Percentiles rank a stretch among this genome's conserved stretches.
phyloP scores from a whole-genome alignment of 2,888 invertebrate species.

The Noctua fimbriata region DNA sequence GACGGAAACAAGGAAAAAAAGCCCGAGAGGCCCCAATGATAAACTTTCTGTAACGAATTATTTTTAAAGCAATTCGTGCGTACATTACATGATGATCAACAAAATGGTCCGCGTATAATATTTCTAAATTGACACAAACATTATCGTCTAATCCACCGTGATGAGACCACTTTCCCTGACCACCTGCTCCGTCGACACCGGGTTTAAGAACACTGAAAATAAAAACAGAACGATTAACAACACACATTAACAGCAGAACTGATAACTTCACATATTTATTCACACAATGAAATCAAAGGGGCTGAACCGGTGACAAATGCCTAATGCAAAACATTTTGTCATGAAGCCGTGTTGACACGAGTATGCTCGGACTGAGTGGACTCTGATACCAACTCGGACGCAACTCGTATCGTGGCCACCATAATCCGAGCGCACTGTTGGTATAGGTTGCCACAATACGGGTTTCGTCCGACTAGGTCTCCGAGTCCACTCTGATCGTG shows the following conservation, averaged over 20 bases:
- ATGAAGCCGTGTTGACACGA: too few species aligned
- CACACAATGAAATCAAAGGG: background rate
- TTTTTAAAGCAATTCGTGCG: background rate
- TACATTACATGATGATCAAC: slow-evolving; percentile 33
- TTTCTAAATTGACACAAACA: slow-evolving; percentile 67
- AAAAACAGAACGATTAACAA: slow-evolving; percentile 7
- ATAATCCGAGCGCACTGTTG: too few species aligned
- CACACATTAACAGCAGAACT: too few species aligned
- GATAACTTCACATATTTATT: background rate
- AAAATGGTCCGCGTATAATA: slow-evolving; percentile 55
- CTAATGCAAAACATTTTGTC: background rate
- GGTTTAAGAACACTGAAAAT: slow-evolving; percentile 91
- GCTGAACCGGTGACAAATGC: background rate
- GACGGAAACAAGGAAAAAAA: background rate
- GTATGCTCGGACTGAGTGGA: too few species aligned
- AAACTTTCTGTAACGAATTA: background rate
- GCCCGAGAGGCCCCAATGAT: background rate
- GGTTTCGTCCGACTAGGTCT: too few species aligned
- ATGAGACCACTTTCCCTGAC: slow-evolving; percentile 94
- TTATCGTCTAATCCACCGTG: slow-evolving; percentile 79
- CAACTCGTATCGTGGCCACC: too few species aligned
- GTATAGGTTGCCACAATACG: too few species aligned
- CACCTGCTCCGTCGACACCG: slow-evolving; percentile 94
- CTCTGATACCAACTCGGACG: too few species aligned
- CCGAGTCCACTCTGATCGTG: too few species aligned